Conservation (phyloP, 1,140 invertebrate species). For the Thaumetopoea pityocampa region DNA sequence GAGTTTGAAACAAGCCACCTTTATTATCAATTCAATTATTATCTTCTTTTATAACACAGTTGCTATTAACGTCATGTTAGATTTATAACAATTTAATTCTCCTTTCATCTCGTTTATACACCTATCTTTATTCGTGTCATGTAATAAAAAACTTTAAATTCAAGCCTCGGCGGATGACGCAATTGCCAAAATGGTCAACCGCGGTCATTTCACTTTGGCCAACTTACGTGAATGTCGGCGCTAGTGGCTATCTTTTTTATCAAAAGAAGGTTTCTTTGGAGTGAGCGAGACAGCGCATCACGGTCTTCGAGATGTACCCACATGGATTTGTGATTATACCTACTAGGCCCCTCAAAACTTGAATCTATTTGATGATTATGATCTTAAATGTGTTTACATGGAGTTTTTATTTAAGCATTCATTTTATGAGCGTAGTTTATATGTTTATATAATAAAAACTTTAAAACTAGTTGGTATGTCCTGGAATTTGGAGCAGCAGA, state of each 20-base stretch:
- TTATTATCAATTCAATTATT: too few relatives aligned
- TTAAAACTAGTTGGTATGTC: too few relatives aligned
- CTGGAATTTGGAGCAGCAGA: too few relatives aligned
- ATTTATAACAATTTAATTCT: not conserved
- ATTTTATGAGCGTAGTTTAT: slow-evolving; percentile 5
- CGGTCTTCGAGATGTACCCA: slow-evolving; percentile 14
- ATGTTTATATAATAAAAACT: too few relatives aligned
- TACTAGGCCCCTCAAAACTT: slow-evolving; percentile 29
- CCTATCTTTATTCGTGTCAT: slow-evolving; percentile 19
- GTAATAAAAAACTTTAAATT: slow-evolving; percentile 41
- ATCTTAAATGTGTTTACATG: slow-evolving; percentile 8
- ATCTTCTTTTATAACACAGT: too few relatives aligned
- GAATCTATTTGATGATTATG: slow-evolving; percentile 12
- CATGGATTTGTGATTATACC: slow-evolving; percentile 14
- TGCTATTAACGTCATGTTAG: too few relatives aligned
- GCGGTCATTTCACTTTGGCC: slow-evolving; percentile 73
- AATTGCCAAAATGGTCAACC: slow-evolving; percentile 61
- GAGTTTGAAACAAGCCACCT: too few relatives aligned
- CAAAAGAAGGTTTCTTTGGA: slow-evolving; percentile 6
- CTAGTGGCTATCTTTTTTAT: slow-evolving; percentile 34
- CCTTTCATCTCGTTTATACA: slow-evolving; percentile 6
- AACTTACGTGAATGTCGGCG: slow-evolving; percentile 52
- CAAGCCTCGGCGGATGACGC: slow-evolving; percentile 59
- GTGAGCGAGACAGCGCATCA: slow-evolving; percentile 21
- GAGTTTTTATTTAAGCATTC: slow-evolving; percentile 2